Conservation (phyloP, 2,888 invertebrate genomes). For the Eupithecia inturbata region DNA sequence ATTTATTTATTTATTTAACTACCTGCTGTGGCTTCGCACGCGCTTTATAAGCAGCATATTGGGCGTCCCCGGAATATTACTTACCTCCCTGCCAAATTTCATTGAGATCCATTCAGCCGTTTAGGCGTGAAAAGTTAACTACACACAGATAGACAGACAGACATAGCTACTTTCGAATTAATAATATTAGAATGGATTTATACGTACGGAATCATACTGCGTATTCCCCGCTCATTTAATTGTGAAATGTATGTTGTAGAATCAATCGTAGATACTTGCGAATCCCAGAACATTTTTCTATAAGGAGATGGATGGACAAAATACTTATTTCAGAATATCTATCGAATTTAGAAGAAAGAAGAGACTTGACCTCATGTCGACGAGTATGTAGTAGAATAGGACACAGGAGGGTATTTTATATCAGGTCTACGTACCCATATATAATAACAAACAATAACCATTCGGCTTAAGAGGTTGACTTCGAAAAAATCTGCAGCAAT, state of each 20-base stretch:
- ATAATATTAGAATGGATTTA: too few relatives aligned
- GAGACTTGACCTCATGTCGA: constrained; percentile 3
- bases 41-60: too few relatives aligned
- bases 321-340: not conserved
- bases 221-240: not conserved
- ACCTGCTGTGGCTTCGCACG: too few relatives aligned
- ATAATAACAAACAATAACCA: constrained; percentile 57
- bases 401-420: constrained; percentile 5
- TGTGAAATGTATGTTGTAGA: not conserved
- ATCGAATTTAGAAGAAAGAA: not conserved
- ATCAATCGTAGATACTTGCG: not conserved
- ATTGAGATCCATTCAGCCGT: too few relatives aligned
- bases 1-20: too few relatives aligned
- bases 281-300: not conserved
- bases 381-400: not conserved
- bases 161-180: too few relatives aligned
- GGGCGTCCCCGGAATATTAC: too few relatives aligned
- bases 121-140: too few relatives aligned
- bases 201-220: too few relatives aligned
- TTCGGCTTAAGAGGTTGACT: constrained; percentile 43
- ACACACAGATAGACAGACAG: too few relatives aligned
- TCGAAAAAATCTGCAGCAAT: not conserved
- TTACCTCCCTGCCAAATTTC: too few relatives aligned
- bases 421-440: constrained; percentile 8
- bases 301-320: not conserved